Evolutionary conservation across 1,140 invertebrate genomes (phyloP), one percentile per base, ranked within the genome.

Genomic region (Trissolcus basalis): DNA sequence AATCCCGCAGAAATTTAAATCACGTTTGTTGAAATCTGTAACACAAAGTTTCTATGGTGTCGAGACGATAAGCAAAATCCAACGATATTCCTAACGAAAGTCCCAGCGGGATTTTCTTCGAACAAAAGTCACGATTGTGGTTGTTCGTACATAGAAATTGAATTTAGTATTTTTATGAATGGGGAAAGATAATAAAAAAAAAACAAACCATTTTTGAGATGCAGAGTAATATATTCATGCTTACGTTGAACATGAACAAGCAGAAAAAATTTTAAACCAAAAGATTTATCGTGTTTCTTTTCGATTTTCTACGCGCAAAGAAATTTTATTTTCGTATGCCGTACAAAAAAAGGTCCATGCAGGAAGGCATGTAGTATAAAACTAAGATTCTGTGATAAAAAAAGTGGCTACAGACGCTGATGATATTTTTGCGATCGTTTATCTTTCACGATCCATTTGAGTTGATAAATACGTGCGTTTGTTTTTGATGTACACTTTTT

Each of bases 241-340:
- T 70, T 76, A n/a, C 6, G 54, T 65, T 65, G 27, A 33, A 39
- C 36, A 39, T 32, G 32, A 2, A 36, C 13, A 36, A 53, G 39
- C 45, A 16, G 33, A 19, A 56, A 39, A 13, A 41, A 49, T 33
- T 33, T 6, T 9, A 65, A 12, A 6, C 1, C 14, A 39, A 13
- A 41, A 27, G 33, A 11, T 55, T 69, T 45, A 65, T 55, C 39
- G 68, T 68, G 27, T 49, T 67, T 63, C 67, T 74, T 79, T 67
- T 45, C 11, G 7, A 11, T 13, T 45, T 11, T n/a, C 45, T 63
- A 70, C 32, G 55, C 39, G 54, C 58, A 77, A 77, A 72, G 54
- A 58, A 65, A 56, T 80, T 74, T 80, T 74, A 77, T 80, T 77
- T 80, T 80, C 65, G 44, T 77, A 79, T 32, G 54, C 16, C 51